Percentiles rank a stretch among this genome's conserved stretches.
These are phyloP conservation scores for Brachionus rubens DNA, from an alignment of 1,140 invertebrate genomes.

Conservation along the genomic window DNA sequence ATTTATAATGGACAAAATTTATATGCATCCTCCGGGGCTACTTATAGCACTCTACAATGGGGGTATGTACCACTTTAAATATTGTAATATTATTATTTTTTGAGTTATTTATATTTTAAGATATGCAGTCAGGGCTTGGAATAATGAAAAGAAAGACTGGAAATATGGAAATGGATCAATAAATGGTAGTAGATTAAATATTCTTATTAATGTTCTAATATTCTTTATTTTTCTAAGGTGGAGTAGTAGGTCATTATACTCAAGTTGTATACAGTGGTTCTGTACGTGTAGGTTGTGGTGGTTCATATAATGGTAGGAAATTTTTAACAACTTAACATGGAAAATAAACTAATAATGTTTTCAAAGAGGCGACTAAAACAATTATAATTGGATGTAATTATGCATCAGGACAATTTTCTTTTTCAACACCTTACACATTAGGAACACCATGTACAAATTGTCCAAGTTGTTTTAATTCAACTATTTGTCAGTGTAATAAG, in stretches of 20 bases:
- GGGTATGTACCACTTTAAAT: background rate
- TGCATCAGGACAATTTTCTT: background rate
- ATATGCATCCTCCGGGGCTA: background rate
- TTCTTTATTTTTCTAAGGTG: no score
- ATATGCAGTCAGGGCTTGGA: background rate
- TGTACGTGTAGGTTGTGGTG: constrained; percentile 8
- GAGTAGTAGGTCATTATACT: constrained; percentile 43
- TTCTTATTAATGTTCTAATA: no score
- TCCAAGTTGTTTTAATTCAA: constrained; percentile 1
- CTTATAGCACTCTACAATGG: no score
- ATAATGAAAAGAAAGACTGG: constrained; percentile 7
- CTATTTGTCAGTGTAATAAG: background rate
- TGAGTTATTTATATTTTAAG: background rate
- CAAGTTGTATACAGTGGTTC: constrained; percentile 6
- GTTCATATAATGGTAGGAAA: background rate
- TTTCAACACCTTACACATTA: background rate
- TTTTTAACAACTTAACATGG: background rate
- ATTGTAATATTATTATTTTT: background rate
- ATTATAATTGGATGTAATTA: constrained; percentile 15
- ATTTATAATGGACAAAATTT: constrained; percentile 40
- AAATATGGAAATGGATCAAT: constrained; percentile 22
- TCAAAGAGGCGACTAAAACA: background rate
- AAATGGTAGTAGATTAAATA: no score
- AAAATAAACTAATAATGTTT: background rate
- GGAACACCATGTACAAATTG: background rate